These are phyloP conservation scores for Xestia rhomboidea DNA, from an alignment of 2,888 invertebrate genomes.

Conservation along the genomic window DNA sequence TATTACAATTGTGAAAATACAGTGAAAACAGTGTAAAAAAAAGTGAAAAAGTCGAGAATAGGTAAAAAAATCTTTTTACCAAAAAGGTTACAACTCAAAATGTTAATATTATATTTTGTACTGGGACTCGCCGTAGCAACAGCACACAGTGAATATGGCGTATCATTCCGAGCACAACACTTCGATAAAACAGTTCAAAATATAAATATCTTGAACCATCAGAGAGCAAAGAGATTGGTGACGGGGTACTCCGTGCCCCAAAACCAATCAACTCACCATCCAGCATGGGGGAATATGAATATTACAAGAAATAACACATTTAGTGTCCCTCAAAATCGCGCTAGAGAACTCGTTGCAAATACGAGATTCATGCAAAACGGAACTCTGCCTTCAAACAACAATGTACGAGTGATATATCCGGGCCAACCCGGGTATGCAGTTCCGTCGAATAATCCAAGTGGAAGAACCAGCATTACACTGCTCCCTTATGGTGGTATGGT, in stretches of 20 bases:
- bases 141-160: conserved; percentile 17
- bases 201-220: conserved; percentile 14
- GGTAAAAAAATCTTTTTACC: neutral
- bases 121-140: neutral
- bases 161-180: neutral
- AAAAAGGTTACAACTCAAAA: conserved; percentile 5
- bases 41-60: neutral
- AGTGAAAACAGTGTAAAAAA: conserved; percentile 8
- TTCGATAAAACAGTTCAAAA: conserved; percentile 25
- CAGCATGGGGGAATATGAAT: neutral
- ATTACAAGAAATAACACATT: neutral
- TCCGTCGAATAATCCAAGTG: neutral
- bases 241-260: neutral
- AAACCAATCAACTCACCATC: neutral
- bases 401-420: neutral
- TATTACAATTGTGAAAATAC: neutral
- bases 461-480: rapidly evolving
- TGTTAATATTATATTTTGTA: conserved; percentile 32
- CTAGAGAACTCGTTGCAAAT: neutral
- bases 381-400: neutral
- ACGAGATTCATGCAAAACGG: neutral
- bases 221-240: conserved; percentile 9
- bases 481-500: neutral
- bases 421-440: conserved; percentile 3
- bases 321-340: no score